Evolutionary conservation across 1,140 invertebrate genomes (phyloP).

Genomic region (Dryas iulia): DNA sequence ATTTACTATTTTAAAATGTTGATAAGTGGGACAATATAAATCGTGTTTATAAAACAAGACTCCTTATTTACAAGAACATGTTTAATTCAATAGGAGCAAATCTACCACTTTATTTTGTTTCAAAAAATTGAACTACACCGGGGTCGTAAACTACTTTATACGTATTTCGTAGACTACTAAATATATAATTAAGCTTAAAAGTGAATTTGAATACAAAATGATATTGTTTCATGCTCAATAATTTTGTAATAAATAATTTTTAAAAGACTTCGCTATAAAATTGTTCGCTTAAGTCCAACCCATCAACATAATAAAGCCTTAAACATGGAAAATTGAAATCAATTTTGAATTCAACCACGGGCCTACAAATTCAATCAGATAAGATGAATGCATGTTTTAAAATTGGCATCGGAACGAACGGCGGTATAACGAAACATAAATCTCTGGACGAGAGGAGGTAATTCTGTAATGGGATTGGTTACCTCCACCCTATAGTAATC

Average conservation of each 20-base stretch:
- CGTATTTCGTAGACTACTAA: too few species aligned
- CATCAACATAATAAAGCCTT: background rate
- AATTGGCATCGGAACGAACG: constrained; percentile 10
- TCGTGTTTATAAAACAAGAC: too few species aligned
- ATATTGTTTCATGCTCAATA: background rate
- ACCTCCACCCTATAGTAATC: constrained; percentile 29
- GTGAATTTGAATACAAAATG: too few species aligned
- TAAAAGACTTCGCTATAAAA: background rate
- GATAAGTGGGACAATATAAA: too few species aligned
- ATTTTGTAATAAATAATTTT: background rate
- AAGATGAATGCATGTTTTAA: constrained; percentile 22
- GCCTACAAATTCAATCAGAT: constrained; percentile 12
- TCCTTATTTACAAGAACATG: background rate
- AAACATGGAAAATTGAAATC: background rate
- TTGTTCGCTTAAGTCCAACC: background rate
- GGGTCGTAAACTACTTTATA: too few species aligned
- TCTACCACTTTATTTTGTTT: too few species aligned
- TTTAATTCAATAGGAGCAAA: background rate
- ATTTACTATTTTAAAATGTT: too few species aligned
- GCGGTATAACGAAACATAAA: constrained; percentile 15
- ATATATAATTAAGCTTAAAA: too few species aligned
- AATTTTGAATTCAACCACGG: background rate
- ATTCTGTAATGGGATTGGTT: constrained; percentile 29
- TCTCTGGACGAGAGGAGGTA: constrained; percentile 17
- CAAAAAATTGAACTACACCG: too few species aligned